These are phyloP conservation scores for Cynodonichthys magdalenae DNA, from an alignment of 2,797 vertebrate species.

Conservation along the genomic window DNA sequence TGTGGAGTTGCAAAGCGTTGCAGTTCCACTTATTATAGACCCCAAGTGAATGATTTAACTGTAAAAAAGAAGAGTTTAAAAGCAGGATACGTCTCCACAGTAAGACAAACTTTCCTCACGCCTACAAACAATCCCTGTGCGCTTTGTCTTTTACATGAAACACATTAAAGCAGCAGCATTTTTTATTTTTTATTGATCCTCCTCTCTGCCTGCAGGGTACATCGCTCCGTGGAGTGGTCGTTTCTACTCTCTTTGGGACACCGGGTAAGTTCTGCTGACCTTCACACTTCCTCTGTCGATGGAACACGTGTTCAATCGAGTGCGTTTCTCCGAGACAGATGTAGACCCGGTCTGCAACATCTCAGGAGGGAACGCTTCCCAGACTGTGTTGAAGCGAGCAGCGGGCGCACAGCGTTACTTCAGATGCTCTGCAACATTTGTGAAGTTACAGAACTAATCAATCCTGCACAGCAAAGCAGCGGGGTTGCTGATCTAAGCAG, in stretches of 20 bases:
- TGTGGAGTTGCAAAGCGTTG: no score
- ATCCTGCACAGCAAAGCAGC: slow-evolving; percentile 1
- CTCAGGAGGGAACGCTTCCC: slow-evolving; percentile 27
- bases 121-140: background rate
- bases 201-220: slow-evolving; percentile 84
- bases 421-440: slow-evolving; percentile 35
- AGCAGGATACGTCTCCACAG: background rate
- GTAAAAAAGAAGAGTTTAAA: no score
- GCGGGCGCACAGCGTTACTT: slow-evolving; percentile 28
- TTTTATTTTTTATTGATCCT: slow-evolving; percentile 38
- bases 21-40: no score
- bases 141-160: background rate
- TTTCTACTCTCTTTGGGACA: slow-evolving; percentile 99
- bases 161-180: slow-evolving; percentile 3
- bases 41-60: no score
- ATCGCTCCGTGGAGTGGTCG: slow-evolving; percentile 99
- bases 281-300: slow-evolving; percentile 44
- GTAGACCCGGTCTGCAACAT: slow-evolving; percentile 14
- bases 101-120: slow-evolving; percentile 1
- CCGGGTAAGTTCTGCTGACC: slow-evolving; percentile 88
- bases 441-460: slow-evolving; percentile 50
- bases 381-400: slow-evolving; percentile 35
- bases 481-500: slow-evolving; percentile 59
- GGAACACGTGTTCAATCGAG: slow-evolving; percentile 49
- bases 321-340: slow-evolving; percentile 26